Conservation (phyloP, 1,140 invertebrate genomes). For the Nasonia giraulti region DNA sequence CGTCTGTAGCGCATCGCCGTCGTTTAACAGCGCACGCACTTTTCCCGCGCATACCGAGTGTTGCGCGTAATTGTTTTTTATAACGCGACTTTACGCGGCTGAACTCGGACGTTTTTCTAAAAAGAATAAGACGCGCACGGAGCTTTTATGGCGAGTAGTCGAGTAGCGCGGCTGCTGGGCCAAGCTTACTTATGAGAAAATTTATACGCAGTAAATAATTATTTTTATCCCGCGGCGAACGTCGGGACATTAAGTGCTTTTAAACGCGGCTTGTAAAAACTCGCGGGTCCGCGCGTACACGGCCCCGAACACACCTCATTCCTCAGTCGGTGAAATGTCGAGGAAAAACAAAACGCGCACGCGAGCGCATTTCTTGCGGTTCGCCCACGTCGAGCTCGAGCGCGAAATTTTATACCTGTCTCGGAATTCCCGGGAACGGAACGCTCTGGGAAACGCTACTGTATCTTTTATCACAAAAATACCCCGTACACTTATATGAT, state of each 20-base stretch:
- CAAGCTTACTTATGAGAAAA: constrained; percentile 19
- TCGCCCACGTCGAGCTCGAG: not conserved
- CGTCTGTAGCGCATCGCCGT: too few relatives aligned
- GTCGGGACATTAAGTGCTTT: constrained; percentile 29
- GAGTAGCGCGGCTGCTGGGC: not conserved
- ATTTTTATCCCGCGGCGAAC: not conserved
- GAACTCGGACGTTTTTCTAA: not conserved
- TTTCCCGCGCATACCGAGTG: not conserved
- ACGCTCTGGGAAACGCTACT: not conserved
- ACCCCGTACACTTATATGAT: too few relatives aligned
- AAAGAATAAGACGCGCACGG: not conserved
- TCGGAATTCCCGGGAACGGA: not conserved
- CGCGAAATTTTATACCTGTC: too few relatives aligned
- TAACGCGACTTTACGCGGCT: not conserved
- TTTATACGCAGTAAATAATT: constrained; percentile 40
- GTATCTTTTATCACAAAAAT: too few relatives aligned
- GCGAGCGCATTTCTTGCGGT: too few relatives aligned
- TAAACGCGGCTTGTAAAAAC: constrained; percentile 25
- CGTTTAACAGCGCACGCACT: not conserved
- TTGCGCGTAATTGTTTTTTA: not conserved
- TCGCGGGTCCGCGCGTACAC: not conserved
- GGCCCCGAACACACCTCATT: not conserved
- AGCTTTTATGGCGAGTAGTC: not conserved
- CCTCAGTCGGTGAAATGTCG: not conserved
- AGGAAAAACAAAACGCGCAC: not conserved